Evolutionary conservation across 2,113 vertebrate genomes (phyloP).

Genomic region (Dicerorhinus sumatrensis): DNA sequence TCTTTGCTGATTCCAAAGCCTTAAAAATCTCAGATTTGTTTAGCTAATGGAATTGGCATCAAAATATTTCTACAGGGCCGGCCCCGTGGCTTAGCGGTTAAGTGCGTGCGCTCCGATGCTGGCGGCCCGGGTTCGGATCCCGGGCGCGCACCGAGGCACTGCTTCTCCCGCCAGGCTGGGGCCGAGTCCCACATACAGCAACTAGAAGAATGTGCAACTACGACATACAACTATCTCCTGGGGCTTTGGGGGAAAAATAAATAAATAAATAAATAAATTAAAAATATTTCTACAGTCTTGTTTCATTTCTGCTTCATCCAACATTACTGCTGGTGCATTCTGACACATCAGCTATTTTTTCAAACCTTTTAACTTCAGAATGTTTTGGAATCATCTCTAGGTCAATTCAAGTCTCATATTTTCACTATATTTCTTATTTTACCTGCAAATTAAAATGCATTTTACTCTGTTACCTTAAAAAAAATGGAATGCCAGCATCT

Average conservation of each 20-base stretch:
- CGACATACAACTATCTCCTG: too few relatives aligned
- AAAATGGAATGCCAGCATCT: neutral
- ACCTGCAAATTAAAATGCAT: slow-evolving; percentile 42
- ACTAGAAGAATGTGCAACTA: too few relatives aligned
- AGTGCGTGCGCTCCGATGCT: too few relatives aligned
- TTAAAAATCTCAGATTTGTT: slow-evolving; percentile 40
- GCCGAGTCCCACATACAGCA: too few relatives aligned
- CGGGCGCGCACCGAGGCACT: too few relatives aligned
- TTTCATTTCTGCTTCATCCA: slow-evolving; percentile 42
- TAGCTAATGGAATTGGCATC: neutral
- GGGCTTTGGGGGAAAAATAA: too few relatives aligned
- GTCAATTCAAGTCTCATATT: slow-evolving; percentile 39
- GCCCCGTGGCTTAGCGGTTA: too few relatives aligned
- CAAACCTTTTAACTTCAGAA: neutral
- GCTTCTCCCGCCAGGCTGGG: too few relatives aligned
- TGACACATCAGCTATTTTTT: slow-evolving; percentile 7
- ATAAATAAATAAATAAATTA: too few relatives aligned
- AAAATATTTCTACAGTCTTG: neutral
- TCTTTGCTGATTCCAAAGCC: neutral
- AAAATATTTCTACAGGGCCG: neutral
- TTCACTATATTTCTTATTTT: slow-evolving; percentile 58
- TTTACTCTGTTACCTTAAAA: slow-evolving; percentile 53
- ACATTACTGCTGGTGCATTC: neutral
- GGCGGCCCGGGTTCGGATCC: too few relatives aligned
- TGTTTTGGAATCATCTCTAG: slow-evolving; percentile 54